phyloP scores from a whole-genome alignment of 1,140 invertebrate genomes.

The Megalonaias nervosa region DNA sequence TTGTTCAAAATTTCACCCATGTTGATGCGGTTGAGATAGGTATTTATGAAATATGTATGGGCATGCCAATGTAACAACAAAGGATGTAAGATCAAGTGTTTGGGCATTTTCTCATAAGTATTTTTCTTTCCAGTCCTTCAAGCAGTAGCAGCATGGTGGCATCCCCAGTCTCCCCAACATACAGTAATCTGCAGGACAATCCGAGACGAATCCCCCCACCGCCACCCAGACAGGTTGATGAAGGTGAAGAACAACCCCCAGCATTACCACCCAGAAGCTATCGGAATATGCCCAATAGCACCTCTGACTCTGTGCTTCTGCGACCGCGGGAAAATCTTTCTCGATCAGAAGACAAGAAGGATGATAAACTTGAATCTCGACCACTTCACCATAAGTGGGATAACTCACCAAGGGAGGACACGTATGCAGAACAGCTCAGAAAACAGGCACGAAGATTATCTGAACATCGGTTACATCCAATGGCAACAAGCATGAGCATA shows the following conservation, averaged over 20 bases:
- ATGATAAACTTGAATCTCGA: not conserved
- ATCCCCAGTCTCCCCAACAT: conserved; percentile 35
- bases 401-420: conserved; percentile 49
- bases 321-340: conserved; percentile 1
- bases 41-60: no score
- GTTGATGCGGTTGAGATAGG: no score
- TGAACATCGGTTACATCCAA: conserved; percentile 37
- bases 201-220: conserved; percentile 49
- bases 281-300: conserved; percentile 20
- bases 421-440: conserved; percentile 55
- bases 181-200: conserved; percentile 40
- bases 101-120: not conserved
- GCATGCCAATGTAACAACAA: no score
- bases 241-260: conserved; percentile 49
- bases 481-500: conserved; percentile 30
- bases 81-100: no score
- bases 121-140: conserved; percentile 37
- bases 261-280: conserved; percentile 60
- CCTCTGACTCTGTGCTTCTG: conserved; percentile 34
- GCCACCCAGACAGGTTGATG: conserved; percentile 33
- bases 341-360: conserved; percentile 13
- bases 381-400: conserved; percentile 38
- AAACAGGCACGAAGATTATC: conserved; percentile 52
- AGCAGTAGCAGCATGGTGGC: conserved; percentile 45
- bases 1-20: no score